Evolutionary conservation across 2,888 invertebrate genomes (phyloP).

Genomic region (Sarcophaga caerulescens): DNA sequence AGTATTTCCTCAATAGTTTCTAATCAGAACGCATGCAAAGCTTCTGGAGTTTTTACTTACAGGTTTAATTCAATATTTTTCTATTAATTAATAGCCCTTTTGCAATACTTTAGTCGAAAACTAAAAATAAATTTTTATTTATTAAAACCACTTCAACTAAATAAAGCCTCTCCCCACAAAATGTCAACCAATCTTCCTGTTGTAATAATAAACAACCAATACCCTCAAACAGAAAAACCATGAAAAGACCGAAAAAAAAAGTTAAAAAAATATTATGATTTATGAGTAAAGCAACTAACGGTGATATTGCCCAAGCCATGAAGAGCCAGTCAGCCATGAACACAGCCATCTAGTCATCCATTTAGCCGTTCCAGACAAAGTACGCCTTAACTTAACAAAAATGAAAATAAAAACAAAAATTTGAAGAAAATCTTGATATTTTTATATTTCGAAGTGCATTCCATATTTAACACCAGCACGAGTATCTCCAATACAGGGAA

Average conservation of each 20-base stretch:
- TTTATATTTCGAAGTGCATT: constrained; percentile 32
- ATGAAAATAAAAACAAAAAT: too few relatives aligned
- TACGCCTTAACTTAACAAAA: constrained; percentile 8
- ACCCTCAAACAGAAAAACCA: not conserved
- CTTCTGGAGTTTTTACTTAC: too few relatives aligned
- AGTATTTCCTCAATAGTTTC: not conserved
- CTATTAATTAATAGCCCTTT: too few relatives aligned
- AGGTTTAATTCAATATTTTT: too few relatives aligned
- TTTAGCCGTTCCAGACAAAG: constrained; percentile 1
- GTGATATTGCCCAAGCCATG: constrained; percentile 29
- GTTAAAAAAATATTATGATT: constrained; percentile 49
- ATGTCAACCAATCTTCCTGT: constrained; percentile 44
- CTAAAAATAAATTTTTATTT: too few relatives aligned
- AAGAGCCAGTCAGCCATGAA: constrained; percentile 25
- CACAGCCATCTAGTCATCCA: constrained; percentile 12
- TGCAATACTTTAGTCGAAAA: too few relatives aligned
- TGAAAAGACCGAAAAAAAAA: not conserved
- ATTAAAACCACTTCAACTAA: not conserved
- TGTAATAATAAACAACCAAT: not conserved
- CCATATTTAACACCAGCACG: constrained; percentile 53
- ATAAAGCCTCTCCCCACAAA: constrained; percentile 38
- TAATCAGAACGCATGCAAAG: not conserved
- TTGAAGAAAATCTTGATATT: constrained; percentile 40
- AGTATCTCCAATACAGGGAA: constrained; percentile 16
- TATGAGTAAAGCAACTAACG: constrained; percentile 53